Percentiles rank a stretch among this genome's conserved stretches.
phyloP scores from a whole-genome alignment of 2,113 vertebrate species.

The Nansenia antarctica region DNA sequence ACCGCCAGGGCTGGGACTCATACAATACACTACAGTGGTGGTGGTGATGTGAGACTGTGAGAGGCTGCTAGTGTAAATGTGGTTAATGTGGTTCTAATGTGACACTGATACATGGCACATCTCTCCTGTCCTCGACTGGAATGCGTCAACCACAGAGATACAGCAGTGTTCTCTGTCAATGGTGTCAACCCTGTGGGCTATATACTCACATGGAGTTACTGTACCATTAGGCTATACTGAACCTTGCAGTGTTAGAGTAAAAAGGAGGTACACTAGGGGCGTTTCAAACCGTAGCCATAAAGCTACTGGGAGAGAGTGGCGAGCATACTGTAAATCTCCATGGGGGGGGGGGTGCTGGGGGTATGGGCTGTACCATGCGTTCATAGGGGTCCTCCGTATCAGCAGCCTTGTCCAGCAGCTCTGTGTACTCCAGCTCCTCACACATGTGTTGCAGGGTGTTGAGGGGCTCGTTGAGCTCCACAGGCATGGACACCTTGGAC shows the following conservation, averaged over 20 bases:
- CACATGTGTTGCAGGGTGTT: conserved; percentile 98
- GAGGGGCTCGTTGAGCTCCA: conserved; percentile 97
- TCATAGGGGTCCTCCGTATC: conserved; percentile 92
- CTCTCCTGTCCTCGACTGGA: not conserved
- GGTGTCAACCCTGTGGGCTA: too few species aligned
- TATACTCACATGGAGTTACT: not conserved
- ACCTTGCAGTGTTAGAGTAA: not conserved
- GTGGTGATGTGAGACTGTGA: not conserved
- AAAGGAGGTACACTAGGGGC: not conserved
- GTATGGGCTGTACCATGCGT: conserved; percentile 86
- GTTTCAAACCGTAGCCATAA: not conserved
- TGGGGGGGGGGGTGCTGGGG: too few species aligned
- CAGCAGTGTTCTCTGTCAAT: not conserved
- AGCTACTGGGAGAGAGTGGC: not conserved
- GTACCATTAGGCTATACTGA: not conserved
- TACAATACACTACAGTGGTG: not conserved
- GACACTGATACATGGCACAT: not conserved
- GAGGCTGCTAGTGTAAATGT: not conserved
- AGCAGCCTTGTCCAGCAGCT: conserved; percentile 95
- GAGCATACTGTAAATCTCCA: too few species aligned
- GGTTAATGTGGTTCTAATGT: not conserved
- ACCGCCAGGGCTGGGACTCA: not conserved
- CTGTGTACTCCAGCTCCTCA: conserved; percentile 97
- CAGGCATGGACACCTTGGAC: conserved; percentile 98
- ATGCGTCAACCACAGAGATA: too few species aligned